Conservation (phyloP, 2,888 invertebrate genomes). For the Chrysodeixis includens region DNA sequence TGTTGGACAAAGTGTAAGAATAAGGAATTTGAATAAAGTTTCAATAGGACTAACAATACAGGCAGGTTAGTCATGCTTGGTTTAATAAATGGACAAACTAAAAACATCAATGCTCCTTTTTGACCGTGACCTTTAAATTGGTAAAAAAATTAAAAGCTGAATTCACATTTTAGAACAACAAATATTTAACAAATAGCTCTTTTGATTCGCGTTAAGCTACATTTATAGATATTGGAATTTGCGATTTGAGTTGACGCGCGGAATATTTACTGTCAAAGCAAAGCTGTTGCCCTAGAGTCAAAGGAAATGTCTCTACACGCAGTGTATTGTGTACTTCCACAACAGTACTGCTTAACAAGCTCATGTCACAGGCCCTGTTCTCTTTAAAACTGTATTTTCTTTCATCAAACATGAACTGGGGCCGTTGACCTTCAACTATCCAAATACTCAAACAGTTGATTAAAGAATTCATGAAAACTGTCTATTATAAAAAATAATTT, state of each 20-base stretch:
- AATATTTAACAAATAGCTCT: neutral
- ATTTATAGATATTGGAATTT: neutral
- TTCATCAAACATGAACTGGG: neutral
- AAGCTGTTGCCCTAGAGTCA: too few species aligned
- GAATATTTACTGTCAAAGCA: too few species aligned
- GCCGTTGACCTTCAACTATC: neutral
- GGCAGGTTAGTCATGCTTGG: neutral
- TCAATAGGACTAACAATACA: neutral
- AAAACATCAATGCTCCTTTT: neutral
- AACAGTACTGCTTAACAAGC: too few species aligned
- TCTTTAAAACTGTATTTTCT: neutral
- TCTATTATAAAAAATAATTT: slow-evolving; percentile 34
- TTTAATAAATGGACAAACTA: neutral
- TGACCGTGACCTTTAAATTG: slow-evolving; percentile 4
- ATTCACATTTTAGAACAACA: too few species aligned
- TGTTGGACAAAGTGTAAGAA: slow-evolving; percentile 1
- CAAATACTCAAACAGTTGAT: neutral
- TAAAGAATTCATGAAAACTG: slow-evolving; percentile 18
- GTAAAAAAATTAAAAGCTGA: neutral
- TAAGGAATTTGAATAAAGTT: neutral
- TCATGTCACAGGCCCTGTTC: neutral
- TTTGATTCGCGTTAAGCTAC: neutral
- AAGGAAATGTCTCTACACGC: too few species aligned
- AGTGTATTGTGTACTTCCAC: too few species aligned
- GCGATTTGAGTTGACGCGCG: too few species aligned